Conservation (phyloP, 37 sponge, comb jelly and placozoan genomes). For the Spongilla lacustris region DNA sequence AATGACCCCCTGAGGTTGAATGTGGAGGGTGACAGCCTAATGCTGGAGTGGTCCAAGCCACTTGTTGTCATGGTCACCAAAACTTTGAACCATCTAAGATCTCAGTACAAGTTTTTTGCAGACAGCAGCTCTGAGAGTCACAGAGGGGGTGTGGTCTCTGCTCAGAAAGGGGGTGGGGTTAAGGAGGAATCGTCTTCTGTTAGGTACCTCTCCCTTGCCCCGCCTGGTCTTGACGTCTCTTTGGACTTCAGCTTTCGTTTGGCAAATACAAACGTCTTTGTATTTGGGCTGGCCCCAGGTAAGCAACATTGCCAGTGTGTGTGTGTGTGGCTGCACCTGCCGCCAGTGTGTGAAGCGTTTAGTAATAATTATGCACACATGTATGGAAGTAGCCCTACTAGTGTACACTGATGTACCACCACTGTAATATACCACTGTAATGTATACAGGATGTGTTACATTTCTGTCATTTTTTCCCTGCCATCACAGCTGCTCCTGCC, state of each 20-base stretch:
- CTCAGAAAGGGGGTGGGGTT: background rate
- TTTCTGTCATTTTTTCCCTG: background rate
- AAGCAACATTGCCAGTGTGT: background rate
- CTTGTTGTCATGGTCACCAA: constrained; percentile 3
- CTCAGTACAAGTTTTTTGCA: constrained; percentile 28
- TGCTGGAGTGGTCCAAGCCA: constrained; percentile 54
- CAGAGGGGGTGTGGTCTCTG: background rate
- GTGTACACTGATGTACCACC: background rate
- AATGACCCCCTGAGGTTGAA: constrained; percentile 31
- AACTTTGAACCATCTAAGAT: constrained; percentile 17
- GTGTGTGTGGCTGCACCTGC: background rate
- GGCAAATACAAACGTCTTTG: constrained; percentile 35
- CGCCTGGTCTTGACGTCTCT: background rate
- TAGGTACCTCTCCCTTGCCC: background rate
- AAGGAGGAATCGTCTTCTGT: background rate
- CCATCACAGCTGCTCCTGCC: constrained; percentile 37
- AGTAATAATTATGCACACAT: too few species aligned
- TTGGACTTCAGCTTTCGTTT: constrained; percentile 14
- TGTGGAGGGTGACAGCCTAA: constrained; percentile 42
- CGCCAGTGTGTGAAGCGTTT: background rate
- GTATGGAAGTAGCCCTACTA: too few species aligned
- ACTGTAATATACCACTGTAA: background rate
- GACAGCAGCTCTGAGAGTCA: background rate
- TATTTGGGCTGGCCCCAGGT: constrained; percentile 52
- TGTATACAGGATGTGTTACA: background rate